Evolutionary conservation across 2,888 invertebrate genomes (phyloP), one percentile per base, ranked within the genome.

Genomic region (Cryptocheilus praepositus): DNA sequence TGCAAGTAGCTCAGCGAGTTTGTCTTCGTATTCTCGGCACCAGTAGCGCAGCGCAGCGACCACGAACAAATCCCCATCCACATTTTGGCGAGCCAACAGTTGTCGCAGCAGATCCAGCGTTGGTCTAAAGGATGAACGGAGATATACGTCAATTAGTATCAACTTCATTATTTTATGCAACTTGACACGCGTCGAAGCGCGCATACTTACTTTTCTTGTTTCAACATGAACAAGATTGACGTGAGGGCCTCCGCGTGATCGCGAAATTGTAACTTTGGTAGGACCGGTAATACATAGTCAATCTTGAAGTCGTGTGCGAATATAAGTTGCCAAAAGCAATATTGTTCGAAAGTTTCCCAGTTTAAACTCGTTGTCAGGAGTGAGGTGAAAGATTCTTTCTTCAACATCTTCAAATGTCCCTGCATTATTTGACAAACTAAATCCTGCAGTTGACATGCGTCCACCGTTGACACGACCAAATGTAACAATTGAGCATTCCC

Each of bases 271-370:
- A 97, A 89, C 83, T 96, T 95, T 18, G 94, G 93, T 77, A 95
- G 89, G 77, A 95, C 90, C 45, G 96, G 94, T 84, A 96, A 90
- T 74, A 98, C 93, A 85, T 95, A 94, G 84, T 97, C 97, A n/a
- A 97, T 92, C 61, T 96, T 95, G 85, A 98, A 95, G 88, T 97
- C 96, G 88, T 98, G 98, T 51, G 98, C 98, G 76, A 95, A 94
- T 57, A 98, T 92, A 66, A 99, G 91, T 89, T 98, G 98, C 99
- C 99, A 99, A 54, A 99, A 92, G 88, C 97, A 98, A 87, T 96
- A 95, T 89, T 99, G 99, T 89, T 99, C 98, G 81, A 98, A 96
- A 1, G 98, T 98, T 89, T 99, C 98, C 97, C 98, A 99, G 65
- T 93, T 92, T 64, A 99, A 90, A 83, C 97, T 98, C 52, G 95